Percentiles rank a stretch among this genome's conserved stretches.
These are phyloP conservation scores for Molossus alvarezi DNA, from an alignment of 2,797 vertebrate genomes.

Conservation along the genomic window DNA sequence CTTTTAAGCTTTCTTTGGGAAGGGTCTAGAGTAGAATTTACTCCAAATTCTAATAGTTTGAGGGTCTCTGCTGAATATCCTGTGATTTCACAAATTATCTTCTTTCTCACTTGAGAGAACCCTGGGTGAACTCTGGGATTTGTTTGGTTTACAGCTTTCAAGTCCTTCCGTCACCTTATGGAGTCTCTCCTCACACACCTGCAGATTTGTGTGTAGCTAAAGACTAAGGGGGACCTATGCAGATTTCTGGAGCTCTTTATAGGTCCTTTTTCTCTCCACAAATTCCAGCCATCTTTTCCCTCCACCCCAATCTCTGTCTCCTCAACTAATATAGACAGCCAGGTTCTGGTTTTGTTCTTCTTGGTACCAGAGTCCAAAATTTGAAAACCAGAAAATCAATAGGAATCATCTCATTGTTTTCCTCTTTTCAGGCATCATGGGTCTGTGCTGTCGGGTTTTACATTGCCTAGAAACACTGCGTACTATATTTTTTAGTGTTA, in stretches of 20 bases:
- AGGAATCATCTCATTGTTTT: not conserved
- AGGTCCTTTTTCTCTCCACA: not conserved
- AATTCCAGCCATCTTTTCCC: not conserved
- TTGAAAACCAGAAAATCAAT: not conserved
- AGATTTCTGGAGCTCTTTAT: not conserved
- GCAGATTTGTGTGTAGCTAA: not conserved
- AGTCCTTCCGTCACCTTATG: not conserved
- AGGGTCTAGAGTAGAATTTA: not conserved
- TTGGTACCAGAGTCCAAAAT: not conserved
- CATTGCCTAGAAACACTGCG: not conserved
- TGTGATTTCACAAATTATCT: not conserved
- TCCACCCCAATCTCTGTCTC: not conserved
- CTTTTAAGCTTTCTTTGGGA: not conserved
- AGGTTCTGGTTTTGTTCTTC: not conserved
- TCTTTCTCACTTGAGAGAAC: not conserved
- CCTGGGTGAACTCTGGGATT: not conserved
- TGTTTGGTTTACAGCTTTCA: not conserved
- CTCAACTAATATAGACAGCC: not conserved
- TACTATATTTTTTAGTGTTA: not conserved
- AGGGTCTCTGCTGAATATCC: not conserved
- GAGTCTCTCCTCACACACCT: not conserved
- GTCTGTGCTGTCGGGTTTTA: not conserved
- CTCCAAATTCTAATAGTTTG: not conserved
- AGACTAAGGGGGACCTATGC: not conserved
- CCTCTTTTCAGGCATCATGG: not conserved